Conservation (phyloP, 2,888 invertebrate genomes). For the Leucophora obtusa region DNA sequence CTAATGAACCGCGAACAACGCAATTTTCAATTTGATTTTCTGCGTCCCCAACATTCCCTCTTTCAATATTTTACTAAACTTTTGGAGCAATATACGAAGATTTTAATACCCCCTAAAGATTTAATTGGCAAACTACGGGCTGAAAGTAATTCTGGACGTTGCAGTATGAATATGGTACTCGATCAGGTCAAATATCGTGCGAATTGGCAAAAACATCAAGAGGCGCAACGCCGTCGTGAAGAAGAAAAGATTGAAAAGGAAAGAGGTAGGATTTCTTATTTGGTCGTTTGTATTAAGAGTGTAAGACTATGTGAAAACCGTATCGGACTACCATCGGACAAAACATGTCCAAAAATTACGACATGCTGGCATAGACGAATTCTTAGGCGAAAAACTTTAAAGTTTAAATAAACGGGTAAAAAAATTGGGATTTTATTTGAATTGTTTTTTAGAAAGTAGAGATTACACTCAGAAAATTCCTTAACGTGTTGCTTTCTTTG, state of each 20-base stretch:
- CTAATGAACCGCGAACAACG: conserved; percentile 98
- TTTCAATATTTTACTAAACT: conserved; percentile 99
- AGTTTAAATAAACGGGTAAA: no score
- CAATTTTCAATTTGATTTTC: conserved; percentile 99
- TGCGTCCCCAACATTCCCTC: conserved; percentile 97
- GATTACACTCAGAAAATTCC: no score
- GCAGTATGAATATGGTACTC: conserved; percentile 81
- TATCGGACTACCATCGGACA: no score
- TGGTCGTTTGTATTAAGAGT: no score
- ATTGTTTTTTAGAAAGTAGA: no score
- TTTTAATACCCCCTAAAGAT: conserved; percentile 96
- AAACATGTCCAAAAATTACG: no score
- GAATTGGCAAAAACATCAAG: conserved; percentile 97
- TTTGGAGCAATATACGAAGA: conserved; percentile 98
- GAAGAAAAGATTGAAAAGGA: conserved; percentile 97
- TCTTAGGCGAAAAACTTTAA: no score
- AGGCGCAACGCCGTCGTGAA: conserved; percentile 93
- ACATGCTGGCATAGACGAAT: no score
- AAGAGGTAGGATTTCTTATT: conserved; percentile 82
- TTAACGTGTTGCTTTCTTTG: no score
- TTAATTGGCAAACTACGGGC: conserved; percentile 87
- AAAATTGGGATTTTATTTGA: no score
- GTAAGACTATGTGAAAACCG: no score
- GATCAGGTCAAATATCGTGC: conserved; percentile 96
- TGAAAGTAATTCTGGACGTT: conserved; percentile 84